Base-by-base conservation (phyloP, 2,797 vertebrate genomes). In the Holocentrus rufus region DNA sequence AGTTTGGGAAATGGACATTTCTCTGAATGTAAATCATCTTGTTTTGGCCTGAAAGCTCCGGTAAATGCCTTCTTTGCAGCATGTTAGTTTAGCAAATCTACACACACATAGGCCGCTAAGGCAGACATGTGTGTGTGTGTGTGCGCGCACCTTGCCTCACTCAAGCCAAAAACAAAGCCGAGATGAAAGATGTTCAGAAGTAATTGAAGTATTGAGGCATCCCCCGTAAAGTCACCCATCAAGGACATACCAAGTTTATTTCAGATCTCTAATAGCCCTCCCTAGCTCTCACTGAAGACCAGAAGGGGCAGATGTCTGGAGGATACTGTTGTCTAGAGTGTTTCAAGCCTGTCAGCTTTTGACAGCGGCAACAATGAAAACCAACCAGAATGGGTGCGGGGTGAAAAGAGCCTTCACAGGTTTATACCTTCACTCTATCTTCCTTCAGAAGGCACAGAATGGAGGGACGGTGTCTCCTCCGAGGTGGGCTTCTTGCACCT, bases 401-500 rank as follows among this genome's bases (percentile, higher is more conserved):
- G 87, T 86, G 84, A 87, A 90, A 90, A 92, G 77, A 88, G 88
- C 65, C 67, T 89, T 89, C 85, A 76, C 84, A 85, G 74, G 72
- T 86, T 87, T 70, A 66, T 84, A 74, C 83, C 78, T 65, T 76
- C 77, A 69, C 82, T 84, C 71, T 61, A 69, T 84, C 77, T 86
- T 84, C 68, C 72, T 80, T 73, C 64, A 59, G 72, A 82, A 76
- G 87, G 81, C 80, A 74, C 74, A 79, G 84, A 70, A 74, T 49
- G 56, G 71, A 82, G 42, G 72, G 65, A 65, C 7, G 25, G 42
- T 46, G 71, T 82, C 78, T 84, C 76, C 69, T 80, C 57, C 10
- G 18, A 63, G 74, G 80, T 73, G 81, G 84, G 88, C 88, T 92
- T 93, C 89, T 93, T 85, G 84, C 91, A 91, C 91, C 87, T 94